phyloP scores from a whole-genome alignment of 2,888 invertebrate genomes.

The Drosophila prostipennis region DNA sequence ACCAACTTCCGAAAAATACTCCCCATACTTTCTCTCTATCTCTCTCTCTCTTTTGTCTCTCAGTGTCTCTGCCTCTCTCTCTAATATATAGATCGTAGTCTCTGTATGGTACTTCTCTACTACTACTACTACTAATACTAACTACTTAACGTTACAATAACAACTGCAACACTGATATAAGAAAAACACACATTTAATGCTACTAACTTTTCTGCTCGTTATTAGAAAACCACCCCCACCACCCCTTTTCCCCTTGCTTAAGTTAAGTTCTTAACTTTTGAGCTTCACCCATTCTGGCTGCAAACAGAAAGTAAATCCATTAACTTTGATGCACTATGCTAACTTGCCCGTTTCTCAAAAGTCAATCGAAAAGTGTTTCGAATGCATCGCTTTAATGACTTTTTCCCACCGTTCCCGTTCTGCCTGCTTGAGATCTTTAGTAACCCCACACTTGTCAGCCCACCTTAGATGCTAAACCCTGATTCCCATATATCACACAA shows the following conservation, averaged over 20 bases:
- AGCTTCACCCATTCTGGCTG: constrained; percentile 10
- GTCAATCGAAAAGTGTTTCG: constrained; percentile 8
- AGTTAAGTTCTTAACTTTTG: constrained; percentile 10
- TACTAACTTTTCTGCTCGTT: constrained; percentile 36
- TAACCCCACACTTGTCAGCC: background rate
- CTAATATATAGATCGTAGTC: constrained; percentile 39
- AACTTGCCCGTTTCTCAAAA: background rate
- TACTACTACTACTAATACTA: constrained; percentile 14
- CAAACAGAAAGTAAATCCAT: constrained; percentile 19
- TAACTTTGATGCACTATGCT: constrained; percentile 39
- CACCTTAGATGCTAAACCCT: constrained; percentile 9
- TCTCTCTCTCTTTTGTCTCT: constrained; percentile 34
- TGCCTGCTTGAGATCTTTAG: constrained; percentile 35
- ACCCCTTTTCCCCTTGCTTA: constrained; percentile 4
- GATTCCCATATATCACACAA: constrained; percentile 8
- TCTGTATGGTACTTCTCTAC: constrained; percentile 48
- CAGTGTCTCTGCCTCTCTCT: constrained; percentile 27
- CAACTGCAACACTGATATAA: constrained; percentile 38
- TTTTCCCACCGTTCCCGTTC: background rate
- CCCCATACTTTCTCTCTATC: constrained; percentile 39
- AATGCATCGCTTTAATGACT: constrained; percentile 51
- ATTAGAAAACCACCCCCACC: constrained; percentile 2
- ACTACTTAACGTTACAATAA: constrained; percentile 28
- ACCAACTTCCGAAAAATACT: constrained; percentile 49
- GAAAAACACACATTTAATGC: constrained; percentile 32